Evolutionary conservation across 2,888 invertebrate genomes (phyloP).

Genomic region (Drosophila mimetica): DNA sequence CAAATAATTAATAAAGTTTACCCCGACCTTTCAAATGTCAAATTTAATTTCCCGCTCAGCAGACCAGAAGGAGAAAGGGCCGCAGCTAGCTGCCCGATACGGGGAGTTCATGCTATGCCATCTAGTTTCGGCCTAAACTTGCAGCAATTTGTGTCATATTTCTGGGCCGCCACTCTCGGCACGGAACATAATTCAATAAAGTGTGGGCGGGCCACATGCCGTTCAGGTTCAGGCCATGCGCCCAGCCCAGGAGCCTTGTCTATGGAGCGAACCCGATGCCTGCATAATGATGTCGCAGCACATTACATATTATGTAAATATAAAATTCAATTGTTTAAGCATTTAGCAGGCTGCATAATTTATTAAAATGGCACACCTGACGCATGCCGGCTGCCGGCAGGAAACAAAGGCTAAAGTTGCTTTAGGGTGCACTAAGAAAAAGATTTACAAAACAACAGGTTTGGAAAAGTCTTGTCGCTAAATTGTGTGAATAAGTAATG

Average conservation of each 20-base stretch:
- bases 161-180: conserved; percentile 67
- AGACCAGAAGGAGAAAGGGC: conserved; percentile 8
- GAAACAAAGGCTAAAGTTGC: conserved; percentile 41
- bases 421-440: conserved; percentile 9
- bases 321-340: conserved; percentile 84
- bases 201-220: conserved; percentile 44
- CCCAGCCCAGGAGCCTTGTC: conserved; percentile 10
- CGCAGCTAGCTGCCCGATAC: conserved; percentile 1
- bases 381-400: conserved; percentile 66
- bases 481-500: no score
- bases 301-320: conserved; percentile 83
- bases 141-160: conserved; percentile 65
- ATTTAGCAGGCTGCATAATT: conserved; percentile 84
- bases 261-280: conserved; percentile 29
- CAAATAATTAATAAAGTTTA: conserved; percentile 39
- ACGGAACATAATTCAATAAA: conserved; percentile 75
- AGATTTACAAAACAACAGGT: not conserved
- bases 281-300: conserved; percentile 80
- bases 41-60: conserved; percentile 33
- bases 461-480: not conserved
- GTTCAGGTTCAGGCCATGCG: conserved; percentile 10
- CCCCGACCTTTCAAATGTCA: conserved; percentile 30
- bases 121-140: conserved; percentile 40
- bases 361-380: conserved; percentile 83
- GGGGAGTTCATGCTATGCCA: conserved; percentile 29